Base-by-base conservation (phyloP, 1,140 invertebrate genomes). In the Bombus vancouverensis region DNA sequence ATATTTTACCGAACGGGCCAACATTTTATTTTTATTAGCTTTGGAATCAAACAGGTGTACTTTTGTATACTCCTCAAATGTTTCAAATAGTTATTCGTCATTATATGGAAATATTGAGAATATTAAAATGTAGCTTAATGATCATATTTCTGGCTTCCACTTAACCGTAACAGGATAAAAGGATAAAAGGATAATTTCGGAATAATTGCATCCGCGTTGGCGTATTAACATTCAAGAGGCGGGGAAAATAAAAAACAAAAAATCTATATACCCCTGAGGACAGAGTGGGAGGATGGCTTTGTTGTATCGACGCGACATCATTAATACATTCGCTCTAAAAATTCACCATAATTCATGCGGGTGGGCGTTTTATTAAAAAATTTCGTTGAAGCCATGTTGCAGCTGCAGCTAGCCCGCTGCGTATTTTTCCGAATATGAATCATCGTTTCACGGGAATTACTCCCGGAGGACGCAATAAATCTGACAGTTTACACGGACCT, bases 351-450 rank as follows among this genome's bases (percentile, higher is more conserved):
- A 76, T 37, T 76, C 74, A 76, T 28, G 25, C 12, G 32, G 18
- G 28, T 2, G 12, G 4, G 12, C 34, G 25, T 76, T 76, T 59
- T 32, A 47, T 74, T 37, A 76, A 76, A 37, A 76, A 76, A 39
- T 59, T 59, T 57, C 44, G 22, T 32, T 34, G 42, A 28, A 18
- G 9, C 15, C 13, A 8, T 10, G 62, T 34, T 34, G 39, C 59
- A 44, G n/a, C 39, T 25, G 39, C 28, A 44, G 10, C 39, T 5
- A 4, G 37, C 18, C 2, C 73, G 25, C 32, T 32, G 32, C 44
- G 34, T 79, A 44, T 79, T 79, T 79, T 79, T 66, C 4, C 57
- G 22, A 44, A 79, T 68, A 34, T 68, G 39, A 79, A 79, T 79
- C 59, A 65, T 42, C 76, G 76, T 42, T 66, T 34, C 42, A 47